Evolutionary conservation across 2,888 invertebrate genomes (phyloP), one percentile per base, ranked within the genome.

Genomic region (Nemotelus pantherinus): DNA sequence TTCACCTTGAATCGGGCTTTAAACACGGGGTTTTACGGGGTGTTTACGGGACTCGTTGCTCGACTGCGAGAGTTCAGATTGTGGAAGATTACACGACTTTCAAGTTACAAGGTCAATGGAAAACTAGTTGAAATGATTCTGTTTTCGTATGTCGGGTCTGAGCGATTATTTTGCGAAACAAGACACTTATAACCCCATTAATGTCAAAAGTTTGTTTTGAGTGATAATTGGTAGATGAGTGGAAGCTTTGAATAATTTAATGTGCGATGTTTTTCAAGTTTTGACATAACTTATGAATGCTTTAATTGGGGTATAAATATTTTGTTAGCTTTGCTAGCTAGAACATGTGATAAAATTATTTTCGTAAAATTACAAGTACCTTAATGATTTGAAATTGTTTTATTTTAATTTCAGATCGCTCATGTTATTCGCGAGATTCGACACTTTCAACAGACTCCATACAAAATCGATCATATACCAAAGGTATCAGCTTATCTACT

Each of bases 381-480:
- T 53, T 53, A 53, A 53, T 1, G 25, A 25, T 25, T 10, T 53
- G 10, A 53, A 53, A 53, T 7, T 53, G 53, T 7, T 63, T 25
- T 7, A 41, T 77, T 80, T 65, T 55, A 45, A 10, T 48, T 88
- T 39, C 88, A 96, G 95, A 94, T 96, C 84, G 96, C 96, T 3
- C 96, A 97, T 84, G 95, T 96, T 4, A 96, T 97, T 81, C 90
- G 96, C 75, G 96, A 97, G 88, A 95, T 97, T 81, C 90, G 95
- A 25, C 94, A 95, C 84, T 96, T 94, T 85, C 97, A 97, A 85
- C 95, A 96, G 86, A 95, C 95, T 2, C 93, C 95, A 0, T 97
- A 97, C 86, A 95, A 95, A 88, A 96, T 97, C 81, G 95, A 95
- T 83, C 91, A 94, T 83, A 94, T 94, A 81, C 89, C 92, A 41